Base-by-base conservation (phyloP, 2,113 vertebrate species). In the Paralichthys olivaceus region DNA sequence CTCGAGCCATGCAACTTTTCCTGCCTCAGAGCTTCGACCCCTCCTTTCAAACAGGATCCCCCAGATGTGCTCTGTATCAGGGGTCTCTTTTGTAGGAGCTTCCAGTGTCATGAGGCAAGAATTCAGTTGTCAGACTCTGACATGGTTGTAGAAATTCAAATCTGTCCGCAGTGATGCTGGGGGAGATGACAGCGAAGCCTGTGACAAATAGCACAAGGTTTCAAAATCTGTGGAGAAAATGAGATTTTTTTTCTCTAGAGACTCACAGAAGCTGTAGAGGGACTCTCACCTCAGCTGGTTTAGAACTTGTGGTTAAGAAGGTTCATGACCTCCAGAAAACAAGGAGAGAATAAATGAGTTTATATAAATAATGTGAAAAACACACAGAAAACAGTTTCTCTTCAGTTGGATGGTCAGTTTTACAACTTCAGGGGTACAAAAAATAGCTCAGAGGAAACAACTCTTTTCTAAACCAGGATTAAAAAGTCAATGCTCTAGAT, bases 1-100 rank as follows among this genome's bases (percentile, higher is more conserved):
- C 69, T 67, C 76, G 69, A 69, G 40, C 69, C 84, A 53, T 22
- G 74, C 25, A 25, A 32, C 28, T 3, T 20, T 1, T 28, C 20
- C 61, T 8, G 22, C 43, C 62, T 40, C 13, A 1, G 51, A 61
- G 34, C n/a, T 26, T 7, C 47, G 37, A 37, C 28, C 9, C 22
- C 25, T 20, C 28, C 1, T 55, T 23, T 32, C 8, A n/a, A 45
- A 15, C 61, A 60, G 0, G 8, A 58, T 55, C 19, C 25, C 23
- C 19, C 26, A 60, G n/a, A 73, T 45, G 60, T 34, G 32, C 60
- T 25, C 28, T 22, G 53, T 45, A 37, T 26, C 45, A 65, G 0
- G 9, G 40, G 13, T 49, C 26, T 54, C 22, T 8, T 62, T 45
- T 62, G 11, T 55, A 23, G 29, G 13, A 37, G 14, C 14, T 12